These are phyloP conservation scores for Prochilodus magdalenae DNA, from an alignment of 2,113 vertebrate genomes.

Conservation along the genomic window DNA sequence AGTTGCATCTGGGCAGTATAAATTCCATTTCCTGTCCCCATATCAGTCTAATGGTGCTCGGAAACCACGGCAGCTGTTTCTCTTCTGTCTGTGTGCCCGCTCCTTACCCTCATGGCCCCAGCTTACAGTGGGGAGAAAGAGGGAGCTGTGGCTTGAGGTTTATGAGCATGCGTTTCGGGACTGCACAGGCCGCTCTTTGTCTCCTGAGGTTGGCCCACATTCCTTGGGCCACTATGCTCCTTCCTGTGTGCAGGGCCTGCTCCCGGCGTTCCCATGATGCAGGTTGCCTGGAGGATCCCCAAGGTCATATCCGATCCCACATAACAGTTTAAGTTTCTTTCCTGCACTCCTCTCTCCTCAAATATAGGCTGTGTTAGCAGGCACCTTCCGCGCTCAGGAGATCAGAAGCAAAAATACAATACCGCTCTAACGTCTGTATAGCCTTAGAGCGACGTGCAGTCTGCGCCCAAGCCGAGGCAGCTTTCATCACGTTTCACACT, in stretches of 20 bases:
- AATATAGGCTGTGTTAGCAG: neutral
- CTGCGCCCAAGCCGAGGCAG: neutral
- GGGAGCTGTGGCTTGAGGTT: slow-evolving; percentile 31
- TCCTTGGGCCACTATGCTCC: slow-evolving; percentile 20
- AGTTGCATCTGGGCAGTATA: slow-evolving; percentile 58
- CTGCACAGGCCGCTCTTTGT: slow-evolving; percentile 50
- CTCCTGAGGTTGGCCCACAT: slow-evolving; percentile 41
- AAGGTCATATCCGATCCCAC: slow-evolving; percentile 12
- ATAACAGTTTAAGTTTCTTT: neutral
- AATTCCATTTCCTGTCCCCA: slow-evolving; percentile 69
- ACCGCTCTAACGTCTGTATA: neutral
- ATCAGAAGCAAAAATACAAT: neutral
- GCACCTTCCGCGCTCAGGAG: neutral
- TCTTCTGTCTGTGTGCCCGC: slow-evolving; percentile 47
- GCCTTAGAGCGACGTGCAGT: neutral
- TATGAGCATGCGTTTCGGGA: slow-evolving; percentile 27
- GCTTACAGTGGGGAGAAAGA: slow-evolving; percentile 40
- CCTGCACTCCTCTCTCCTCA: neutral
- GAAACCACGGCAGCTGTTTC: slow-evolving; percentile 75
- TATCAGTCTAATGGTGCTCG: slow-evolving; percentile 63
- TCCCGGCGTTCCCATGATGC: slow-evolving; percentile 49
- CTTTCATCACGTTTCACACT: slow-evolving; percentile 32
- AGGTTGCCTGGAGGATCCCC: slow-evolving; percentile 36
- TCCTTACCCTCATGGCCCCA: slow-evolving; percentile 40
- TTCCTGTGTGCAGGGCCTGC: slow-evolving; percentile 43